A percentile compares a stretch with the other conserved stretches of the same genome.
Conservation (phyloP, 2,113 vertebrate genomes). For the Calidris pugnax region DNA sequence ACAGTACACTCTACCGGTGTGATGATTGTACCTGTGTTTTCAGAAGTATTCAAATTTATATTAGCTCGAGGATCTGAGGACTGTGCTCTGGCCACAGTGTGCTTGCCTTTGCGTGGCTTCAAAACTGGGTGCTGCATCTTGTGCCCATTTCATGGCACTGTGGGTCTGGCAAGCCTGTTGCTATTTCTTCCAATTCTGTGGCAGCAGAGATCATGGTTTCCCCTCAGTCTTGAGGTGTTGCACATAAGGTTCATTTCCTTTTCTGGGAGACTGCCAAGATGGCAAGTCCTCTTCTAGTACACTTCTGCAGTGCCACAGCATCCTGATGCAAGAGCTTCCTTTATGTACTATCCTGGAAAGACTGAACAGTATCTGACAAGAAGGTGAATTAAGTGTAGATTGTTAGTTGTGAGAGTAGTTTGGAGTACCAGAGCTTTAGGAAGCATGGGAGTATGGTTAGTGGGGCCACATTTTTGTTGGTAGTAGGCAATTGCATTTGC, state of each 20-base stretch:
- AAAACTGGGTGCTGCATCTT: background rate
- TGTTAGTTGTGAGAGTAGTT: background rate
- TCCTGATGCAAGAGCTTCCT: background rate
- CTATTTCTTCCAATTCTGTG: background rate
- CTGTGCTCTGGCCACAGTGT: background rate
- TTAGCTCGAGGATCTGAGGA: background rate
- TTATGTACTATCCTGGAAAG: background rate
- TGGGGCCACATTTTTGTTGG: background rate
- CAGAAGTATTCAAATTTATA: background rate
- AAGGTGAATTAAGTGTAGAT: background rate
- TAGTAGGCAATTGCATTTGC: background rate
- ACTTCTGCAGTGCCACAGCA: background rate
- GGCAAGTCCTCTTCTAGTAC: background rate
- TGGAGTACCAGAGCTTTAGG: background rate
- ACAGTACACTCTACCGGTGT: background rate
- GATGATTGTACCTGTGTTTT: background rate
- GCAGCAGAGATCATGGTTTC: background rate
- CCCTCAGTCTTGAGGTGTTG: background rate
- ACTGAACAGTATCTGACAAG: background rate
- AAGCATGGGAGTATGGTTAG: background rate
- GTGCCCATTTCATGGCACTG: background rate
- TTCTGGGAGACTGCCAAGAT: background rate
- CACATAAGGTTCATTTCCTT: background rate
- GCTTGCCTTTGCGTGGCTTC: background rate
- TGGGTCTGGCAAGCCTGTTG: background rate